Percentiles rank a stretch among this genome's conserved stretches.
Conservation (phyloP, 2,888 invertebrate species). For the Formica aserva region DNA sequence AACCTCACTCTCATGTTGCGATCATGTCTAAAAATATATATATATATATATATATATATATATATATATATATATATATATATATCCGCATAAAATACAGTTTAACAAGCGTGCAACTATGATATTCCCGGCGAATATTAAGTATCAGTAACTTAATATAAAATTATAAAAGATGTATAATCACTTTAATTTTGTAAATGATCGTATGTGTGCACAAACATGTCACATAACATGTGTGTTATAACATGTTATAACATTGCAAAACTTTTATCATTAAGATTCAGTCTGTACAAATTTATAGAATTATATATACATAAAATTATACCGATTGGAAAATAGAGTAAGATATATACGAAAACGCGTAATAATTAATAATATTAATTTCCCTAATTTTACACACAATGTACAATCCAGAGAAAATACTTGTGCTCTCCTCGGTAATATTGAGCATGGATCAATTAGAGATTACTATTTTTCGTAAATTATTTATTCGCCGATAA, state of each 20-base stretch:
- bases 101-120: constrained; percentile 51
- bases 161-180: constrained; percentile 49
- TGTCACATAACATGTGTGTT: neutral
- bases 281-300: constrained; percentile 67
- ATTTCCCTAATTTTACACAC: constrained; percentile 38
- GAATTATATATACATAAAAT: constrained; percentile 62
- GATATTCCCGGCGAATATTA: constrained; percentile 13
- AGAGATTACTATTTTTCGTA: constrained; percentile 38
- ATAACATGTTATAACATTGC: constrained; percentile 25
- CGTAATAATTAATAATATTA: constrained; percentile 59
- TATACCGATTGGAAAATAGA: constrained; percentile 53
- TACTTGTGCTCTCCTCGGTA: constrained; percentile 60
- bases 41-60: constrained; percentile 10
- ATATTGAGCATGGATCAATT: constrained; percentile 41
- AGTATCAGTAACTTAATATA: constrained; percentile 48
- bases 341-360: constrained; percentile 34
- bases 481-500: constrained; percentile 55
- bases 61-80: neutral
- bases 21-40: constrained; percentile 17
- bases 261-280: constrained; percentile 56
- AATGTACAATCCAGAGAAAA: constrained; percentile 48
- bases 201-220: constrained; percentile 9
- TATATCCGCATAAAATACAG: constrained; percentile 20
- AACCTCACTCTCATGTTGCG: neutral
- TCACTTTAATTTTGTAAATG: constrained; percentile 37